Evolutionary conservation across 2,113 vertebrate genomes (phyloP), one percentile per base, ranked within the genome.

Genomic region (Progne subis): DNA sequence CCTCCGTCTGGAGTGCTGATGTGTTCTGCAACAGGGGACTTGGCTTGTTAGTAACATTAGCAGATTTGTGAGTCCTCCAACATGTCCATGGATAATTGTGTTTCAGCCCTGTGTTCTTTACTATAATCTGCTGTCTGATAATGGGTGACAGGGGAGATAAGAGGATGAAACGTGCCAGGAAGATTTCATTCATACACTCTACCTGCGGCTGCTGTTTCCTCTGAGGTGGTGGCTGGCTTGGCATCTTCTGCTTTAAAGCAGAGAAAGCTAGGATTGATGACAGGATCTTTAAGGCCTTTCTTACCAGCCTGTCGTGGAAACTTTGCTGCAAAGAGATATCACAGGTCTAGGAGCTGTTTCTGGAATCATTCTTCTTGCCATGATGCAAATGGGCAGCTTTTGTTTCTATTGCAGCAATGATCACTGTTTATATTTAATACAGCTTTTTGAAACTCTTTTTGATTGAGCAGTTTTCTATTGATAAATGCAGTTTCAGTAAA

Each of bases 191-290:
- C 96, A 71, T 87, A 37, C 77, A 11, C 52, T 63, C 87, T 86
- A 39, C 85, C 72, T 67, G 2, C 94, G 89, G 96, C 94, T 93
- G 92, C 67, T 32, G 44, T 69, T 93, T 88, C 71, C 88, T 93
- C 61, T 39, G 12, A 92, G 76, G 53, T 52, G 89, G 44, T 80
- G 80, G 49, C 71, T 90, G 87, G 50, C 52, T 70, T 82, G 75
- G 85, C 96, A 96, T 92, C 96, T 94, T 94, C 90, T 92, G 96
- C 96, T 97, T 91, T 94, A 94, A 81, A 95, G 74, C 78, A 91
- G 88, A 84, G 96, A 94, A 93, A 97, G 93, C 76, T 94, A 81
- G 78, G 74, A 95, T 47, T 75, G 97, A 97, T 97, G 97, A 94
- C 90, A 88, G 93, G 69, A 92, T 93, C 93, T 76, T 97, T 63